Evolutionary conservation across 2,888 invertebrate species (phyloP), one percentile per base, ranked within the genome.

Genomic region (Gymnocheta viridis): DNA sequence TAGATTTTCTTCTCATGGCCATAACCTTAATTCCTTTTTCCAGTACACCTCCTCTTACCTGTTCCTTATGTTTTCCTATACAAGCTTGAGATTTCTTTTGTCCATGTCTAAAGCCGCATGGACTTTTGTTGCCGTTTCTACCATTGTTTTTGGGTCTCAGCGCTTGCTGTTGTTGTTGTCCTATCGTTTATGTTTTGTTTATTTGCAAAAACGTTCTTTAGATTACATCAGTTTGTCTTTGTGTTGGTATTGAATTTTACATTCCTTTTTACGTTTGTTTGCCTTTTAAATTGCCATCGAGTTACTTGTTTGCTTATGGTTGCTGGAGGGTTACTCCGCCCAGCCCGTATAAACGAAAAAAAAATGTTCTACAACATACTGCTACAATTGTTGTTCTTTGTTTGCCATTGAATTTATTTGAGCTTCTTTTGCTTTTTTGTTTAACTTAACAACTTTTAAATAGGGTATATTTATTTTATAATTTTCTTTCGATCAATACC

Each of bases 221-320:
- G 4, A 12, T 17, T 58, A 47, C 19, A 7, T 10, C 17, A 2
- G 47, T 66, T n/a, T 27, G 58, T 32, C 3, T 27, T 4, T n/a
- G 41, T 67, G 32, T 47, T 66, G 41, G 74, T 72, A 77, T 80
- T 72, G 56, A 67, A 38, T 64, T 70, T 66, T 62, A 60, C 69
- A 81, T 77, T 60, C 66, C 60, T 56, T 77, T 80, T 80, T 56
- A 67, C 49, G 32, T 81, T 66, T 84, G 81, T 81, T 84, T 84
- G 84, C 72, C 67, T 77, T 77, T 81, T 56, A 84, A 84, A 84
- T 84, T 84, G 84, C 77, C 72, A 49, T 73, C 56, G 73, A 77
- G 58, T 80, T 84, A 27, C 22, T 80, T 80, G 62, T 79, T 73
- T 60, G 70, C 49, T 64, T 79, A 44, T 56, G 44, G 54, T 72